phyloP scores from a whole-genome alignment of 2,888 invertebrate species.

The Drosophila mulleri region DNA sequence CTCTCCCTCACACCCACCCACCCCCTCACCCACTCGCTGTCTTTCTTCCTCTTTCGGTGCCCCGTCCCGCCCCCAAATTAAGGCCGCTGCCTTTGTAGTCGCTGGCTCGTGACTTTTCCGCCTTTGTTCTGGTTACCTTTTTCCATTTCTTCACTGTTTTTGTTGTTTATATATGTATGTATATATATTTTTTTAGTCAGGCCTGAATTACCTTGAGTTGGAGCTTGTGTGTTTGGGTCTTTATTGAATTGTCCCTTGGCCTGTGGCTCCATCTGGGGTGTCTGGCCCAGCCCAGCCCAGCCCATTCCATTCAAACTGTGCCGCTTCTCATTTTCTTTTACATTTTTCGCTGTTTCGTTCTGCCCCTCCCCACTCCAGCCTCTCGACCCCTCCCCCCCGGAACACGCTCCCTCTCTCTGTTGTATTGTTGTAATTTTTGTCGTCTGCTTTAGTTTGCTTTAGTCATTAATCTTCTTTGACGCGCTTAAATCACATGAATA shows the following conservation, averaged over 20 bases:
- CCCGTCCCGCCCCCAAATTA: constrained; percentile 3
- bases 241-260: constrained; percentile 56
- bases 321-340: constrained; percentile 39
- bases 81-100: constrained; percentile 40
- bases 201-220: constrained; percentile 34
- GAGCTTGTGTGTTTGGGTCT: constrained; percentile 16
- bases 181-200: not conserved
- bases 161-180: not conserved
- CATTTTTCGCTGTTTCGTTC: constrained; percentile 18
- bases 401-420: not conserved
- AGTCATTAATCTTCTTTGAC: constrained; percentile 83
- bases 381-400: accelerated
- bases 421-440: constrained; percentile 29
- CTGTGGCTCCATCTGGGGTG: constrained; percentile 1
- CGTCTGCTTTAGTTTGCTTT: constrained; percentile 60
- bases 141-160: not conserved
- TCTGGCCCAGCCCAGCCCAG: not conserved
- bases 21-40: not conserved
- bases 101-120: constrained; percentile 30
- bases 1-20: not conserved
- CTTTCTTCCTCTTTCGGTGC: not conserved
- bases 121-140: constrained; percentile 22
- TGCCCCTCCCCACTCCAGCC: no score
- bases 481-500: constrained; percentile 83
- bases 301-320: not conserved